Percentiles rank a stretch among this genome's conserved stretches.
Evolutionary conservation across 2,888 invertebrate genomes (phyloP).

Genomic region (Pyrrhosoma nymphula): DNA sequence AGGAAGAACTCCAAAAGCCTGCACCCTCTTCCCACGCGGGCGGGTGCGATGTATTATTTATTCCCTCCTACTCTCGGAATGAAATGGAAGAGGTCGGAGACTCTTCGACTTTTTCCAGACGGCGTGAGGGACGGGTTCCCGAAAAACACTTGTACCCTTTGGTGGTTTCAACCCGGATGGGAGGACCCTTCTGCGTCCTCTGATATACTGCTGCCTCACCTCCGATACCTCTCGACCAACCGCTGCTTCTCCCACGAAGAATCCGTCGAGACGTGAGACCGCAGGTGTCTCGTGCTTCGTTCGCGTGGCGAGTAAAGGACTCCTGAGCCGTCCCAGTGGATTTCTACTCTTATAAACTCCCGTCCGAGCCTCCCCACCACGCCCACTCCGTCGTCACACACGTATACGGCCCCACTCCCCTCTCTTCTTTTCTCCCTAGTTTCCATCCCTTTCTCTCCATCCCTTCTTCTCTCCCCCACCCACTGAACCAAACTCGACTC

Average conservation of each 20-base stretch:
- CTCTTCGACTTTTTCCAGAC: background rate
- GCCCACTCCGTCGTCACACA: background rate
- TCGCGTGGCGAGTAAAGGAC: constrained; percentile 19
- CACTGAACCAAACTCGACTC: background rate
- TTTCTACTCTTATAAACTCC: constrained; percentile 65
- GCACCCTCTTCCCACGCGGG: background rate
- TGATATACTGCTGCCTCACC: background rate
- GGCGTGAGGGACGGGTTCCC: background rate
- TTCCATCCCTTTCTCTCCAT: background rate
- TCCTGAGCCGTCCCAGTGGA: constrained; percentile 36
- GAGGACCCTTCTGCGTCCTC: background rate
- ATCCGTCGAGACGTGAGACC: background rate
- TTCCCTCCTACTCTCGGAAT: background rate
- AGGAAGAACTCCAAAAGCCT: background rate
- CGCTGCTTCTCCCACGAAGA: background rate
- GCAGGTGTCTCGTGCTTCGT: constrained; percentile 48
- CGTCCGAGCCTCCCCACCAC: constrained; percentile 4
- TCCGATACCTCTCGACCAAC: background rate
- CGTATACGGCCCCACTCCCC: background rate
- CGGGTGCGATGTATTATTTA: background rate
- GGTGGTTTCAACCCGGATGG: background rate
- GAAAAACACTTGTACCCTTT: background rate
- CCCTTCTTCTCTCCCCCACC: background rate
- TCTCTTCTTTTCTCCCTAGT: background rate
- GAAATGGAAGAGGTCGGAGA: constrained; percentile 2